A percentile compares a stretch with the other conserved stretches of the same genome.
phyloP scores from a whole-genome alignment of 2,888 invertebrate species.

The Melanophora roralis region DNA sequence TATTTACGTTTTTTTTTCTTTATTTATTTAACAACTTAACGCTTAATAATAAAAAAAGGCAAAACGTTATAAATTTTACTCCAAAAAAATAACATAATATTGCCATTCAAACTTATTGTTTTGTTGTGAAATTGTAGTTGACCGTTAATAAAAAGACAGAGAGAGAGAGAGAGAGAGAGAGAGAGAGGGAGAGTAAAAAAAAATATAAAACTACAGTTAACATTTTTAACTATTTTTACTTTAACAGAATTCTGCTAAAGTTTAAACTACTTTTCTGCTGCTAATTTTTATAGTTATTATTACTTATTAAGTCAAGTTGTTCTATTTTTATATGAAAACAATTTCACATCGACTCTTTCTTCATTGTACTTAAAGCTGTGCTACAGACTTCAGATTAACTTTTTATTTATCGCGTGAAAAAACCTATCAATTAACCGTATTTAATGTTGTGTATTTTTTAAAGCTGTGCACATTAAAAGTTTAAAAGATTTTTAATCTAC shows the following conservation, averaged over 20 bases:
- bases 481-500: not conserved
- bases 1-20: too few relatives aligned
- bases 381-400: conserved; percentile 70
- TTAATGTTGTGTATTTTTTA: not conserved
- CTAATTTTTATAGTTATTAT: too few relatives aligned
- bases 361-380: conserved; percentile 68
- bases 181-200: too few relatives aligned
- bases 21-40: not conserved
- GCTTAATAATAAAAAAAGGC: too few relatives aligned
- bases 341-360: conserved; percentile 42
- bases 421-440: conserved; percentile 58
- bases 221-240: not conserved
- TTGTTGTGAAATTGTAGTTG: too few relatives aligned
- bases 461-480: conserved; percentile 5
- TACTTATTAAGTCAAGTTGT: conserved; percentile 15
- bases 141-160: too few relatives aligned
- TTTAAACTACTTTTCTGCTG: conserved; percentile 8
- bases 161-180: not conserved
- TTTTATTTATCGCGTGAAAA: conserved; percentile 69
- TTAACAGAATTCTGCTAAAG: conserved; percentile 2
- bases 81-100: too few relatives aligned
- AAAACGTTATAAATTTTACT: too few relatives aligned
- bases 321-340: conserved; percentile 36
- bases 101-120: too few relatives aligned
- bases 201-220: not conserved